A percentile compares a stretch with the other conserved stretches of the same genome.
Evolutionary conservation across 1,140 invertebrate genomes (phyloP).

Genomic region (Dendrolimus punctatus): DNA sequence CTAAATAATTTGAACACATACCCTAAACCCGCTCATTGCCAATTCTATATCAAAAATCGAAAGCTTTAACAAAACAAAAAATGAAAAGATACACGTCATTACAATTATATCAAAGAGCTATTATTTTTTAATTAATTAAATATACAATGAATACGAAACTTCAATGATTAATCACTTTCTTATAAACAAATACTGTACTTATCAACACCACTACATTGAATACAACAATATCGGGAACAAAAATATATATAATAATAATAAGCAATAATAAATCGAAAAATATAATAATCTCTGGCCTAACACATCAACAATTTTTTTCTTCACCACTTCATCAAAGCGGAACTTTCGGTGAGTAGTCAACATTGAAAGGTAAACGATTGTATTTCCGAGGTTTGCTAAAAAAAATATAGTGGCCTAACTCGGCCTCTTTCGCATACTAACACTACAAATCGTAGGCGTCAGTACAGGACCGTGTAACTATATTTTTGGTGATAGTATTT

Average conservation of each 20-base stretch:
- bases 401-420: background rate
- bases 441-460: too few relatives aligned
- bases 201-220: conserved; percentile 30
- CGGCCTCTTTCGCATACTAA: too few relatives aligned
- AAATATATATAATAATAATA: conserved; percentile 20
- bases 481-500: too few relatives aligned
- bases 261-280: conserved; percentile 65
- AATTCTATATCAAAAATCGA: background rate
- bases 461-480: too few relatives aligned
- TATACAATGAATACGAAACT: conserved; percentile 19
- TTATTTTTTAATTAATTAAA: conserved; percentile 14
- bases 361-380: background rate
- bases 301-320: conserved; percentile 50
- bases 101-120: background rate
- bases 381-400: conserved; percentile 1
- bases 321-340: conserved; percentile 17
- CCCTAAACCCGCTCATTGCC: too few relatives aligned
- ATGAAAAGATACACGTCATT: conserved; percentile 9
- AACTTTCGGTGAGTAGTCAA: background rate
- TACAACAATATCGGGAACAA: conserved; percentile 42
- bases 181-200: conserved; percentile 36
- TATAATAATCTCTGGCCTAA: conserved; percentile 29
- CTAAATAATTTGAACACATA: too few relatives aligned
- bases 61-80: conserved; percentile 2
- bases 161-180: conserved; percentile 12